Conservation (phyloP, 2,113 vertebrate genomes). For the Acrocephalus kingi region DNA sequence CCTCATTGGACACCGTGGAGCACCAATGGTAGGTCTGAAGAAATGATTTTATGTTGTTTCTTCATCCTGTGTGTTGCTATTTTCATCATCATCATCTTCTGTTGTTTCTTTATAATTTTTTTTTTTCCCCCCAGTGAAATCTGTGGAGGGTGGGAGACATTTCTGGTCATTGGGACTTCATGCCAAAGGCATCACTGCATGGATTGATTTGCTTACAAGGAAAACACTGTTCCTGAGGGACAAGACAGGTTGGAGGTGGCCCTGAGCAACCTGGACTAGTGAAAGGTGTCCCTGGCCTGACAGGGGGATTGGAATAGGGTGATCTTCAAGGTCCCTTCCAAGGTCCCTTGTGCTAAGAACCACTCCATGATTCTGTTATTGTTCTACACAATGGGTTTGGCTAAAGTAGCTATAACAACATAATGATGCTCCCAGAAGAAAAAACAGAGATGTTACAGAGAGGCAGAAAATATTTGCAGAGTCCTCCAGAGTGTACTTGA, state of each 20-base stretch:
- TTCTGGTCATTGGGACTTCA: neutral
- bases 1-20: constrained; percentile 89
- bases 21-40: constrained; percentile 85
- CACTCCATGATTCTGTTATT: neutral
- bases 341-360: neutral
- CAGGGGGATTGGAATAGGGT: neutral
- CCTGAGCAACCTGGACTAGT: neutral
- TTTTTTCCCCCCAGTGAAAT: neutral
- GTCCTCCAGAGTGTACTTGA: neutral
- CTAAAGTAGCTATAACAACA: neutral
- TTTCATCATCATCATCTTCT: neutral
- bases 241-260: neutral
- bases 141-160: neutral
- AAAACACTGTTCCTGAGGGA: neutral
- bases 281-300: neutral
- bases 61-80: neutral
- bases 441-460: neutral
- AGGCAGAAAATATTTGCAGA: neutral
- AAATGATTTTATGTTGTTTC: neutral
- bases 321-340: neutral
- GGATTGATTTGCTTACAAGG: neutral
- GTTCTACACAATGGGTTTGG: neutral
- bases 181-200: neutral
- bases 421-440: neutral
- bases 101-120: rapidly evolving